These are phyloP conservation scores for Cataglyphis rosenhaueri DNA, from an alignment of 2,888 invertebrate species.

Conservation along the genomic window DNA sequence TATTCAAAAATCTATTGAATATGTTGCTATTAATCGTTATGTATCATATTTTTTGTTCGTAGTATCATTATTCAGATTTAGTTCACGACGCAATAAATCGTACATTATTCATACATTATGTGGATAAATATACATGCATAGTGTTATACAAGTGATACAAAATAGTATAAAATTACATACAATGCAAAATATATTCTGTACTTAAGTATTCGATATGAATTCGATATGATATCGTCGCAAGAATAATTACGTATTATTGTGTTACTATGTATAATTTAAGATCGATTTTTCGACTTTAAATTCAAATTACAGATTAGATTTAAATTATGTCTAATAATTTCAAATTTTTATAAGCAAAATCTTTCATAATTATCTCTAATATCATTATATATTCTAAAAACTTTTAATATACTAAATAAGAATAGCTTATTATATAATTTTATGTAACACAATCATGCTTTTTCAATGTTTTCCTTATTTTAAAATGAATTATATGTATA, in stretches of 20 bases:
- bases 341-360: background rate
- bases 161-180: too few species aligned
- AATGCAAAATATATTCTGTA: too few species aligned
- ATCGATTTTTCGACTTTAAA: background rate
- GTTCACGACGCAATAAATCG: too few species aligned
- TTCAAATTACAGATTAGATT: background rate
- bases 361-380: background rate
- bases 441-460: background rate
- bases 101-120: too few species aligned
- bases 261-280: background rate
- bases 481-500: background rate
- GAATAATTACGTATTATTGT: background rate
- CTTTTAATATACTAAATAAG: background rate
- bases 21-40: background rate
- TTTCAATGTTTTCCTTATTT: background rate
- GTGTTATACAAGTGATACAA: too few species aligned
- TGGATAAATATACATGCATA: too few species aligned
- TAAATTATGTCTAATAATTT: background rate
- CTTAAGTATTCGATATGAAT: background rate
- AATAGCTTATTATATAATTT: background rate
- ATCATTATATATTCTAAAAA: background rate
- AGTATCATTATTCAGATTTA: too few species aligned
- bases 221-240: background rate
- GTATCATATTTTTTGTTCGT: too few species aligned
- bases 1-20: background rate